A percentile compares a stretch with the other conserved stretches of the same genome.
Evolutionary conservation across 2,888 invertebrate species (phyloP).

Genomic region (Drosophila colorata): DNA sequence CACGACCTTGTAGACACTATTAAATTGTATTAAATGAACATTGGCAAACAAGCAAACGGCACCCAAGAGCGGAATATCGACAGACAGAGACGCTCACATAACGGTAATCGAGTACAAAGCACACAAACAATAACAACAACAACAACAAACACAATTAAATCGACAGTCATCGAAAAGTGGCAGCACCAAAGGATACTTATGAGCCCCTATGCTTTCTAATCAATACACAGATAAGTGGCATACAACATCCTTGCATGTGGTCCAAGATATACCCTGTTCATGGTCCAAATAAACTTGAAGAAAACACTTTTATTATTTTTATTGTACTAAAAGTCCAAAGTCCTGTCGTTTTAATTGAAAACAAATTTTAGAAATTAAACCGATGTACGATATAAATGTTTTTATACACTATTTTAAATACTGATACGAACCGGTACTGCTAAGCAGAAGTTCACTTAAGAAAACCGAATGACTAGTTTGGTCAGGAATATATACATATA

Average conservation of each 20-base stretch:
- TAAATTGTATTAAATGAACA: slow-evolving; percentile 56
- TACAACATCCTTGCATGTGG: not conserved
- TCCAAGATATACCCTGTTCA: slow-evolving; percentile 2
- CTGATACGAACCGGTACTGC: too few relatives aligned
- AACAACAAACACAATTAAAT: slow-evolving; percentile 4
- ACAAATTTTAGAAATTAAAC: too few relatives aligned
- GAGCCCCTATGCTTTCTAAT: slow-evolving; percentile 26
- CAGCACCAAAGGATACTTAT: slow-evolving; percentile 15
- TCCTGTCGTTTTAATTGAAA: too few relatives aligned
- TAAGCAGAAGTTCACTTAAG: too few relatives aligned
- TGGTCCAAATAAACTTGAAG: too few relatives aligned
- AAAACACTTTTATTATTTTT: too few relatives aligned
- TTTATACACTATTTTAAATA: too few relatives aligned
- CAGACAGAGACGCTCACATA: slow-evolving; percentile 3
- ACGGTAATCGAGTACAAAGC: slow-evolving; percentile 18
- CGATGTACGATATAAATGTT: too few relatives aligned
- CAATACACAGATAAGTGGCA: slow-evolving; percentile 4
- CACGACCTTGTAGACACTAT: slow-evolving; percentile 49
- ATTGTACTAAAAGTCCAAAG: too few relatives aligned
- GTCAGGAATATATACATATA: too few relatives aligned
- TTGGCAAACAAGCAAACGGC: slow-evolving; percentile 48
- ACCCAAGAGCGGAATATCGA: slow-evolving; percentile 16
- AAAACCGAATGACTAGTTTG: too few relatives aligned
- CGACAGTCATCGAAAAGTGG: slow-evolving; percentile 15
- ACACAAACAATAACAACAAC: slow-evolving; percentile 5